These are phyloP conservation scores for Thaumetopoea pityocampa DNA, from an alignment of 1,140 invertebrate genomes.

Conservation along the genomic window DNA sequence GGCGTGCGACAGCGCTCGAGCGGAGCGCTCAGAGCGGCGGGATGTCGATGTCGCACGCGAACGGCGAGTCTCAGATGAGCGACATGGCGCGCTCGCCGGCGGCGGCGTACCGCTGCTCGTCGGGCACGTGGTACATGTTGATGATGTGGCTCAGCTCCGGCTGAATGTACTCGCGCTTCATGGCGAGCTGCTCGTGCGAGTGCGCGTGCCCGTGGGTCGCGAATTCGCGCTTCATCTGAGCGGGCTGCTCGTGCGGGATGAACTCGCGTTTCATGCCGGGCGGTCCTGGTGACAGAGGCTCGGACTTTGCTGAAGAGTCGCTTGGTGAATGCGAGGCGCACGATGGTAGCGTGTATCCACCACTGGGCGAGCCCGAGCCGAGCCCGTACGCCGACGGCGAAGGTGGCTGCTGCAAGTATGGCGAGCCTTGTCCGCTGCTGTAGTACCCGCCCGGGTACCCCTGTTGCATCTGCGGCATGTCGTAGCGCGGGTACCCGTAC, in stretches of 20 bases:
- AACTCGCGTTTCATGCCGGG: constrained; percentile 83
- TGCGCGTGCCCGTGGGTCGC: constrained; percentile 85
- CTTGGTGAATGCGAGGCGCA: constrained; percentile 86
- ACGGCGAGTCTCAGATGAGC: constrained; percentile 76
- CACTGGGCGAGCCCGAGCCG: constrained; percentile 81
- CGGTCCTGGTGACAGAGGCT: constrained; percentile 85
- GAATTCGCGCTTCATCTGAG: constrained; percentile 86
- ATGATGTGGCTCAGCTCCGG: constrained; percentile 79
- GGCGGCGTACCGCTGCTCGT: constrained; percentile 71
- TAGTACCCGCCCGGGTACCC: constrained; percentile 88
- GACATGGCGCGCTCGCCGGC: constrained; percentile 70
- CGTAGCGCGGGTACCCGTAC: constrained; percentile 84
- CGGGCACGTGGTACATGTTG: constrained; percentile 80
- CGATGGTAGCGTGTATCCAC: constrained; percentile 79
- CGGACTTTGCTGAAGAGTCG: constrained; percentile 88
- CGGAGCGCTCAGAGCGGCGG: constrained; percentile 71
- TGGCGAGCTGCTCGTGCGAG: constrained; percentile 76
- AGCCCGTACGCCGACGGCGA: constrained; percentile 81
- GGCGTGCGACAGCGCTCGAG: constrained; percentile 46
- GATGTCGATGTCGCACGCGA: constrained; percentile 77
- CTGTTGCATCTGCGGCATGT: constrained; percentile 89
- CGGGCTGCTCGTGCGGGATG: constrained; percentile 78
- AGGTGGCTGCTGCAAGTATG: constrained; percentile 78
- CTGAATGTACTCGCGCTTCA: constrained; percentile 84
- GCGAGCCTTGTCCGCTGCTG: constrained; percentile 80